Conservation (phyloP, 1,140 invertebrate species). For the Apis cerana region DNA sequence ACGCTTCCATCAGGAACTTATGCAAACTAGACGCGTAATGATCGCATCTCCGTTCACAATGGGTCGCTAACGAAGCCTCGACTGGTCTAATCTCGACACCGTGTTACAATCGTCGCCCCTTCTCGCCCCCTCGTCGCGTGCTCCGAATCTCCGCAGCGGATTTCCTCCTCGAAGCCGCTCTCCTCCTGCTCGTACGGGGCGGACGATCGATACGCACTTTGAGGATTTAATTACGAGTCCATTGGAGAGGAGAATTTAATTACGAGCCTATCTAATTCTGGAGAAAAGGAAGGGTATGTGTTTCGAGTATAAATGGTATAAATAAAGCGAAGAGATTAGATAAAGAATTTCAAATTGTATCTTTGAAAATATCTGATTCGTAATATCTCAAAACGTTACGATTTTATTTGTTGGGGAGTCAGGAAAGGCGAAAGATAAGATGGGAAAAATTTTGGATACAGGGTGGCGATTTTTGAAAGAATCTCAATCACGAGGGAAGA, state of each 20-base stretch:
- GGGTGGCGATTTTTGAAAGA: too few relatives aligned
- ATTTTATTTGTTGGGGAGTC: too few relatives aligned
- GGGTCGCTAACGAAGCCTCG: constrained; percentile 58
- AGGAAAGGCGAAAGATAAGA: too few relatives aligned
- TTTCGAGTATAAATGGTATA: too few relatives aligned
- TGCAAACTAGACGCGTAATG: constrained; percentile 45
- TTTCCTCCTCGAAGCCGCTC: neutral
- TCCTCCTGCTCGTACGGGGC: constrained; percentile 46
- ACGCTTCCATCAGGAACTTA: constrained; percentile 19
- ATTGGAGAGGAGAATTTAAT: too few relatives aligned
- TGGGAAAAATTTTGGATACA: too few relatives aligned
- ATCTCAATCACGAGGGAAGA: too few relatives aligned
- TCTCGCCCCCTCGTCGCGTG: constrained; percentile 13
- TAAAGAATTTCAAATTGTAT: too few relatives aligned
- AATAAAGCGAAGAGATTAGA: too few relatives aligned
- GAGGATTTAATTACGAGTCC: constrained; percentile 50
- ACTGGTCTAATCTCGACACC: constrained; percentile 42
- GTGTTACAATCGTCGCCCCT: constrained; percentile 18
- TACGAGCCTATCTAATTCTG: neutral
- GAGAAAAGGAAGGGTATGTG: neutral
- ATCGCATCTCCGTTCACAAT: constrained; percentile 56
- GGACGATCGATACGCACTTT: constrained; percentile 45
- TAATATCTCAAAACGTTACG: too few relatives aligned
- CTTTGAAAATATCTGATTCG: too few relatives aligned
- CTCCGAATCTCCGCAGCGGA: neutral